A percentile compares a stretch with the other conserved stretches of the same genome.
Conservation (phyloP, 2,797 vertebrate genomes). For the Enteromius paludinosus region DNA sequence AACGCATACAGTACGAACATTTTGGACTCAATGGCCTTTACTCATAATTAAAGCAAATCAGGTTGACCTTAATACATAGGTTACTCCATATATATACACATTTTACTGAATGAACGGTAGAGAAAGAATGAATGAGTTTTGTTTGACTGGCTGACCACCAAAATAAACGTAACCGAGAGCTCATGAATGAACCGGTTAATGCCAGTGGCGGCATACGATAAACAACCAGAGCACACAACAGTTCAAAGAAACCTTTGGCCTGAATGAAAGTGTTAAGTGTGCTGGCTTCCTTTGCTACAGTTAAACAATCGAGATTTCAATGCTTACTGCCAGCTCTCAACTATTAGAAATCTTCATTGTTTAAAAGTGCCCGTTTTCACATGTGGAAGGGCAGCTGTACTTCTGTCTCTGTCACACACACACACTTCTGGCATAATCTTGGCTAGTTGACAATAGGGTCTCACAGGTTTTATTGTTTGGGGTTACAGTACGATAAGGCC, state of each 20-base stretch:
- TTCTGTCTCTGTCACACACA: neutral
- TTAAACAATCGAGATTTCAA: conserved; percentile 26
- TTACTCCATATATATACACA: neutral
- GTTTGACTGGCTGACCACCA: conserved; percentile 29
- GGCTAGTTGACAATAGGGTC: conserved; percentile 1
- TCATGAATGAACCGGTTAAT: conserved; percentile 48
- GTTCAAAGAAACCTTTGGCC: conserved; percentile 28
- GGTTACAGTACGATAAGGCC: conserved; percentile 55
- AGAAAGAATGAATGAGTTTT: conserved; percentile 22
- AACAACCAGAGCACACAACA: conserved; percentile 19
- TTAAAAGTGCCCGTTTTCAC: conserved; percentile 5
- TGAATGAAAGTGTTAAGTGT: conserved; percentile 17
- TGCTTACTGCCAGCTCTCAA: neutral
- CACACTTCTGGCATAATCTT: conserved; percentile 61
- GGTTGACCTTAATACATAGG: neutral
- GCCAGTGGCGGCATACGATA: conserved; percentile 28
- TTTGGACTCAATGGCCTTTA: too few relatives aligned
- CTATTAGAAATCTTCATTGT: conserved; percentile 34
- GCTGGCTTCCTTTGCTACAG: conserved; percentile 24
- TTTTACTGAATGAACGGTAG: conserved; percentile 5
- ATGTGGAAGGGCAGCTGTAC: conserved; percentile 22
- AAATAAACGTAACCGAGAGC: conserved; percentile 30
- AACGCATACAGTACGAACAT: too few relatives aligned
- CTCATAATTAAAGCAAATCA: conserved; percentile 9
- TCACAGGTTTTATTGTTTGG: conserved; percentile 41